Evolutionary conservation across 2,113 vertebrate species (phyloP), one percentile per base, ranked within the genome.

Genomic region (Acinonyx jubatus): DNA sequence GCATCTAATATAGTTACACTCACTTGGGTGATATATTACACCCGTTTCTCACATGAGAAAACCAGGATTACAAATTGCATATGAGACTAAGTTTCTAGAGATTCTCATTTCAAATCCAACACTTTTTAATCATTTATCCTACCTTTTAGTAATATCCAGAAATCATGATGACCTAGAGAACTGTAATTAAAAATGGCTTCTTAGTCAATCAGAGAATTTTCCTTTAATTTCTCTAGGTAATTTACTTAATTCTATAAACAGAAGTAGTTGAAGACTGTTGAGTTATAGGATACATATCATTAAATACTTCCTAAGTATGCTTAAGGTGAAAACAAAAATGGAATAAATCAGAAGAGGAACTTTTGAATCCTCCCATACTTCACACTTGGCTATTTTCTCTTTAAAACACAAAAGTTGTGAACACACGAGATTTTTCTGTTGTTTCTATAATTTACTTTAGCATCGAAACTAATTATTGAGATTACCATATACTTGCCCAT

Each of bases 221-320:
- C 3, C 33, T 82, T 1, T 83, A 61, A 83, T 92, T 86, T 92
- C 27, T 92, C 13, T 5, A 86, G 31, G 79, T 36, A 48, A 48
- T 88, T 94, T 66, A 73, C 29, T 79, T 89, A 78, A 71, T 92
- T 92, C 19, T 87, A 9, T 83, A 78, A 92, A 57, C 45, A 89
- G 27, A 55, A 91, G 63, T 55, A 31, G 3, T 69, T 92, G 87
- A 94, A 29, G 5, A 13, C 31, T 63, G 81, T 93, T 63, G 36
- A 81, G 50, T 81, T 89, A 57, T 7, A 76, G 7, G 12, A 8
- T 91, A 48, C 15, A 68, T 19, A 81, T 23, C 41, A 29, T 21
- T 79, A n/a, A 94, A 71, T 1, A 33, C 14, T 82, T 92, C 14
- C 88, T 50, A 91, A 95, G 86, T 33, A 8, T 74, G 66, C 12